Evolutionary conservation across 2,113 vertebrate species (phyloP), one percentile per base, ranked within the genome.

Genomic region (Nansenia antarctica): DNA sequence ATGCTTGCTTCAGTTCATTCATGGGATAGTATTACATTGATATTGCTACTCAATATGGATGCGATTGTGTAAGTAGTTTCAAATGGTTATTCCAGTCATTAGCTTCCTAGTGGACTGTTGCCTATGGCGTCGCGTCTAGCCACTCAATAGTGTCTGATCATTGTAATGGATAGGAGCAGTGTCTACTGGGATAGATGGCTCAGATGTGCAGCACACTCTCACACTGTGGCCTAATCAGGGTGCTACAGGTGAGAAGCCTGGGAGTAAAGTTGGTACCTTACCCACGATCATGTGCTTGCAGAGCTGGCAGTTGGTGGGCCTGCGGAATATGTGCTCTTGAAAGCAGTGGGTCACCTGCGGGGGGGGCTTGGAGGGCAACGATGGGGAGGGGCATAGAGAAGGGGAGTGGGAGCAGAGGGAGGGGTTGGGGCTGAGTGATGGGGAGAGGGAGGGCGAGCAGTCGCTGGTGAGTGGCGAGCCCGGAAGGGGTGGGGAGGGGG

Each of bases 251-350:
- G 3, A 54, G 53, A 39, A 5, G 72, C 37, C 62, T 32, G 35
- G 14, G 35, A 34, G 34, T 39, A 42, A 5, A 60, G 29, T 32
- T 14, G 14, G 35, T 34, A 30, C 67, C 95, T 89, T 90, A 97
- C 96, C 96, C 52, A 95, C 93, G 30, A 98, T 96, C 85, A 94
- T 89, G 79, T 96, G 92, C 72, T 92, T 95, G 91, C 96, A 98
- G 67, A 96, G 91, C 86, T 96, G 92, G 54, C 96, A 98, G 67
- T 93, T 93, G 79, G 91, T 94, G 71, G 95, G 92, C 73, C 95
- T 91, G 79, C 96, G 95, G 86, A 98, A 96, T 74, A 95, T 82
- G 1, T 96, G 90, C 47, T 97, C 95, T 82, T 95, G 93, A 86
- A 98, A 96, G 77, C 88, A 93, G 91, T 97, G 96, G 3, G 79